Base-by-base conservation (phyloP, 1,140 invertebrate species). In the Anoplolepis gracilipes region DNA sequence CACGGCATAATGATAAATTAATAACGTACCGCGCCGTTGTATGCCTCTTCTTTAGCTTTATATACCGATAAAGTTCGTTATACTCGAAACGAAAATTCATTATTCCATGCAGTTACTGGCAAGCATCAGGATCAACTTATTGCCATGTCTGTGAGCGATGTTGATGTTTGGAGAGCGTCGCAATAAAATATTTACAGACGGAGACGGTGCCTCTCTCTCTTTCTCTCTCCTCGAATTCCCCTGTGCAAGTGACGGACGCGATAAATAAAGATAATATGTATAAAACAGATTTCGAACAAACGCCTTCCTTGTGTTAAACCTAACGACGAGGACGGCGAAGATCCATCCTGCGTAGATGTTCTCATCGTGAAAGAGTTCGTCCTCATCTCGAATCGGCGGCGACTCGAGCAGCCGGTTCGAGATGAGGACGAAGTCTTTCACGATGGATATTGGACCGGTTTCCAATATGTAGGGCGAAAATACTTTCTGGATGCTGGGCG, bases 1-100 rank as follows among this genome's bases (percentile, higher is more conserved):
- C 53, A 73, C n/a, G 67, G 36, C 8, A 33, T 73, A 82, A 82
- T 82, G 59, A 73, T 82, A 82, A 82, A 82, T 82, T 82, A 73
- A 82, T 82, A 82, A 73, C 67, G 49, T 46, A 46, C 67, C 11
- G 22, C 7, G 39, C 1, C 25, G 49, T 10, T 28, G 42, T 16
- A 28, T 13, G 19, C n/a, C 76, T 79, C 22, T 49, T 49, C 61
- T 36, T 19, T 30, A 22, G 39, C 49, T 82, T 73, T 73, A 46
- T 22, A n/a, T 28, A 53, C 39, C 11, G 67, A 6, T 7, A 7
- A 59, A 39, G 7, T 62, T 25, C 19, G 53, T 59, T 59, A 82
- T 19, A 73, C 36, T 53, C 42, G 67, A 61, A 82, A 73, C 36
- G 78, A 82, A 59, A 73, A 72, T 82, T 61, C 67, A 82, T 73